Conservation (phyloP, 2,888 invertebrate species). For the Cryptophagus acutangulus region DNA sequence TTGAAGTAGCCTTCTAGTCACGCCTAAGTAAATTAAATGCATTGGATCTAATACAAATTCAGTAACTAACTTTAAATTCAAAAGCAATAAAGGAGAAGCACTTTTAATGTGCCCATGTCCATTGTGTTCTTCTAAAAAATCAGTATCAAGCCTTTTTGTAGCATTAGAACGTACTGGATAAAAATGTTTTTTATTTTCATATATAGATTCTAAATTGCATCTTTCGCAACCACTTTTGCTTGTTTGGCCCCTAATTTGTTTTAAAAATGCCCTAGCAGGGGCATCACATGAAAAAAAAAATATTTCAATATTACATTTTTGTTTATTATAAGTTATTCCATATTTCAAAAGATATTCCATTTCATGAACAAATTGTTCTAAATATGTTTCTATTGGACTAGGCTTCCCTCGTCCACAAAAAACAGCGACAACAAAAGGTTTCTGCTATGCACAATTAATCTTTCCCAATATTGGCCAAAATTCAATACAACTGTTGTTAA, state of each 20-base stretch:
- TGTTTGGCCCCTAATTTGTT: slow-evolving; percentile 4
- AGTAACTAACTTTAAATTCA: too few relatives aligned
- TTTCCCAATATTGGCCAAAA: slow-evolving; percentile 8
- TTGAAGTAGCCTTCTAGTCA: too few relatives aligned
- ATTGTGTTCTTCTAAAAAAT: too few relatives aligned
- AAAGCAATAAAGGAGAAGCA: too few relatives aligned
- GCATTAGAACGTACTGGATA: too few relatives aligned
- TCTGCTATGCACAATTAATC: slow-evolving; percentile 3
- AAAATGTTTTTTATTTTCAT: slow-evolving; percentile 2
- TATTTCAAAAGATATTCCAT: too few relatives aligned
- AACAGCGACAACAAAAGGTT: slow-evolving; percentile 9
- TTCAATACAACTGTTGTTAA: slow-evolving; percentile 7
- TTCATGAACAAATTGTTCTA: slow-evolving; percentile 5
- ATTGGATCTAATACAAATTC: too few relatives aligned
- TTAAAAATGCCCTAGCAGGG: slow-evolving; percentile 6
- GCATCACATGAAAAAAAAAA: slow-evolving; percentile 7
- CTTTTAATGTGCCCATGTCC: too few relatives aligned
- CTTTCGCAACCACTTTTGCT: slow-evolving; percentile 8
- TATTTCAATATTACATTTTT: slow-evolving; percentile 1
- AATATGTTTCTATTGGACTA: slow-evolving; percentile 5
- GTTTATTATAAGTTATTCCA: too few relatives aligned
- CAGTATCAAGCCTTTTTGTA: too few relatives aligned
- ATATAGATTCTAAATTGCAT: slow-evolving; percentile 4
- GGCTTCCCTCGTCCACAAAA: slow-evolving; percentile 12
- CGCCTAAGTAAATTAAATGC: too few relatives aligned